Conservation (phyloP, 30 jellyfish, hydroid and myxozoan genomes). For the Aurelia sp. region DNA sequence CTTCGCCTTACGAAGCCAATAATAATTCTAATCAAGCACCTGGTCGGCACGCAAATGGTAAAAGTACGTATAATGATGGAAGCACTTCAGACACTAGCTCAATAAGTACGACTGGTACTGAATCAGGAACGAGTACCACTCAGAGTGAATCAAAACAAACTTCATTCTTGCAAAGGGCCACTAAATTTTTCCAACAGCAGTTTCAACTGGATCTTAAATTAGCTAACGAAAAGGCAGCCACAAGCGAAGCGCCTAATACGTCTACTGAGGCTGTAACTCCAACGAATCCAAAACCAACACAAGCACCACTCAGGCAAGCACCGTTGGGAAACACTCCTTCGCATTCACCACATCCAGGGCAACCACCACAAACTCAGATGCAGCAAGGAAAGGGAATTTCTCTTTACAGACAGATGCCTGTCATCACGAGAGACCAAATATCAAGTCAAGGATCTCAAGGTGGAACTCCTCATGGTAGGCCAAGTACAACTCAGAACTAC, state of each 20-base stretch:
- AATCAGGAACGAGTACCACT: constrained; percentile 6
- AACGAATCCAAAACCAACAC: neutral
- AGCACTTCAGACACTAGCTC: constrained; percentile 2
- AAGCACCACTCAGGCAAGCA: neutral
- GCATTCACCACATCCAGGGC: neutral
- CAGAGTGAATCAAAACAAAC: constrained; percentile 32
- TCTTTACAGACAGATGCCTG: constrained; percentile 92
- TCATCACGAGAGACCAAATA: constrained; percentile 49
- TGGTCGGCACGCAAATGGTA: neutral
- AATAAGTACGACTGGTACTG: neutral
- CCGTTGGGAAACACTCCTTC: neutral
- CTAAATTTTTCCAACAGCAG: constrained; percentile 90
- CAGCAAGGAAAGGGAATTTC: constrained; percentile 48
- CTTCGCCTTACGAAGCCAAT: neutral
- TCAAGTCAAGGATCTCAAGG: constrained; percentile 23
- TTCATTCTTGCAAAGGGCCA: constrained; percentile 91
- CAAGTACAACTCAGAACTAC: constrained; percentile 32
- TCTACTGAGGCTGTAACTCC: constrained; percentile 50
- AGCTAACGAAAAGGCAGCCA: constrained; percentile 53
- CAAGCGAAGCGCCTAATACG: constrained; percentile 23
- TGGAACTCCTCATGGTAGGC: constrained; percentile 11
- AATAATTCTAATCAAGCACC: neutral
- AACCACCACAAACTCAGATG: neutral
- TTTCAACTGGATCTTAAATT: constrained; percentile 68
- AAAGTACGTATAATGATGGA: neutral